Base-by-base conservation (phyloP, 2,797 vertebrate genomes). In the Cryptoprocta ferox region DNA sequence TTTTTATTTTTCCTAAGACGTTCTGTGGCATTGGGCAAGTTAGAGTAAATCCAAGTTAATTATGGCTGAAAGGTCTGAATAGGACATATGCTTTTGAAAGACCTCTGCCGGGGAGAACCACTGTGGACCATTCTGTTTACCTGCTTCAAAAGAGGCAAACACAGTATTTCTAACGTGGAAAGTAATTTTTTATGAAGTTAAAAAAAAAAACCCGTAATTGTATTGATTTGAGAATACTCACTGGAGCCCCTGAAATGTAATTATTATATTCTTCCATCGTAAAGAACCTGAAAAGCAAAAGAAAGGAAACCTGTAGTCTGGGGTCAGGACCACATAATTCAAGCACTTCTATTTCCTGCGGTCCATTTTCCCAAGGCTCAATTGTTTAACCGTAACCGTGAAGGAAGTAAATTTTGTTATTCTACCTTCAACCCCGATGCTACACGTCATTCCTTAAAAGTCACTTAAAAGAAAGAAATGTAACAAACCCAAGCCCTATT, bases 31-130 rank as follows among this genome's bases (percentile, higher is more conserved):
- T 82, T 89, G 78, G 48, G 8, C 70, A 93, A 45, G 95, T 90
- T 86, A 88, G 59, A 88, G 93, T 50, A 96, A 95, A 86, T 73
- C 50, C 13, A 94, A 79, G 63, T 91, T 97, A 75, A 85, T 82
- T 94, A 10, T 84, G 35, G 19, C 19, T 42, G 68, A 91, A 80
- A 84, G 39, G 42, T 24, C 42, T 91, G 48, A 80, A 73, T 89
- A n/a, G 88, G 42, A 89, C 89, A 26, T 83, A 42, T 90, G 26
- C 37, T 73, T 97, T 96, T 81, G 56, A 66, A 83, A 92, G 87
- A 91, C 66, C 2, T 70, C 35, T 35, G 30, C 18, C 5, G 3
- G 73, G 45, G n/a, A 78, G 21, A 92, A 16, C 30, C 63, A 63
- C 30, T 89, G 16, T 28, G 15, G 39, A 79, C 30, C 15, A 37